These are phyloP conservation scores for Drosophila mayri DNA, from an alignment of 1,140 invertebrate genomes.

Conservation along the genomic window DNA sequence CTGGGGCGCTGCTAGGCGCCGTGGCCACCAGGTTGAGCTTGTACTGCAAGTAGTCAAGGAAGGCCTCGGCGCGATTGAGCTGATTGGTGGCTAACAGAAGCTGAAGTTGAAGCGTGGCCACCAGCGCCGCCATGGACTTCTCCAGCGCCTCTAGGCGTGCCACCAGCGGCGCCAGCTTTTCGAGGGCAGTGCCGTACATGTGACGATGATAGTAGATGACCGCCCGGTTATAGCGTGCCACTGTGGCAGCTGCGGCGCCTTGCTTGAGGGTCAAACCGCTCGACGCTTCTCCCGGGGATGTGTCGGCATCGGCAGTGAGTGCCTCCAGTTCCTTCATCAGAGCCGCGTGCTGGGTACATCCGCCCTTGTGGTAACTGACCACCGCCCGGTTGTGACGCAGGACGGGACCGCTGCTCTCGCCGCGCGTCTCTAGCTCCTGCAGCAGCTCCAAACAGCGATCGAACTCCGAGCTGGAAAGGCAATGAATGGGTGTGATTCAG, in stretches of 20 bases:
- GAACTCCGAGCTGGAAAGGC: conserved; percentile 84
- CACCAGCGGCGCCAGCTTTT: conserved; percentile 91
- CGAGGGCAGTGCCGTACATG: conserved; percentile 91
- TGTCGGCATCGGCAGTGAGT: conserved; percentile 40
- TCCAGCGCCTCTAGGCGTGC: conserved; percentile 91
- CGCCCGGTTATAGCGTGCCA: conserved; percentile 92
- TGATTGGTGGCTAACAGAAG: conserved; percentile 79
- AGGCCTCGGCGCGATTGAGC: conserved; percentile 71
- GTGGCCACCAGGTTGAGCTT: conserved; percentile 63
- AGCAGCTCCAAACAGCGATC: conserved; percentile 87
- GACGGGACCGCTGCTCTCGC: conserved; percentile 89
- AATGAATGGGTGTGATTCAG: neutral
- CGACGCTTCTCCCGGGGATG: conserved; percentile 4
- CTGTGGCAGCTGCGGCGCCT: conserved; percentile 66
- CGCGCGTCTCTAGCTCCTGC: conserved; percentile 87
- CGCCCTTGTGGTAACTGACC: conserved; percentile 89
- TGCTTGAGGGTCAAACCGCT: conserved; percentile 54
- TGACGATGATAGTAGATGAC: conserved; percentile 92
- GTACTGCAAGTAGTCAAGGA: conserved; percentile 75
- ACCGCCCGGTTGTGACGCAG: conserved; percentile 91
- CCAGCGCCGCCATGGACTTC: conserved; percentile 85
- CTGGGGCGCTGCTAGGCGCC: conserved; percentile 75
- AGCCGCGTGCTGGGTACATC: conserved; percentile 89
- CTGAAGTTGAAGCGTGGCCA: conserved; percentile 85
- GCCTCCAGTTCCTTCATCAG: conserved; percentile 88